phyloP scores from a whole-genome alignment of 2,888 invertebrate species.

The Drosophila incognita region DNA sequence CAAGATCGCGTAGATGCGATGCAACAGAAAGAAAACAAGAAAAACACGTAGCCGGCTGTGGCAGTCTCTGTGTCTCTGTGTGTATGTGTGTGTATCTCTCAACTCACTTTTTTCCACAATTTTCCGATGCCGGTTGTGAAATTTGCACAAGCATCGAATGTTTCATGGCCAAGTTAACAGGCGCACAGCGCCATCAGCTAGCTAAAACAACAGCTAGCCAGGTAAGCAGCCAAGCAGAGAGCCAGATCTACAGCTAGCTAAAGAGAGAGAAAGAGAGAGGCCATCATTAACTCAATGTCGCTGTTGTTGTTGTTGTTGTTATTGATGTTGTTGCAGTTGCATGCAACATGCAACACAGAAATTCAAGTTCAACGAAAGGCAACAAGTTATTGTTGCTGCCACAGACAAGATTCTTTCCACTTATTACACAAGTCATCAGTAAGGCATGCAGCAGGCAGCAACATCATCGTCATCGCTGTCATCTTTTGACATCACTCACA shows the following conservation, averaged over 20 bases:
- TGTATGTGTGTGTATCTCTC: conserved; percentile 25
- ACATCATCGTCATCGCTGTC: conserved; percentile 65
- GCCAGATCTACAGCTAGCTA: conserved; percentile 43
- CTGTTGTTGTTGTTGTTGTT: conserved; percentile 26
- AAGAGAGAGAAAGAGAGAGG: conserved; percentile 43
- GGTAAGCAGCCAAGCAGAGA: conserved; percentile 24
- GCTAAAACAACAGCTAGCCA: conserved; percentile 16
- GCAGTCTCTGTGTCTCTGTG: not conserved
- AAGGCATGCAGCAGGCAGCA: conserved; percentile 40
- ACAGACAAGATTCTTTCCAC: conserved; percentile 79
- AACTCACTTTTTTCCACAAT: conserved; percentile 77
- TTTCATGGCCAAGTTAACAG: conserved; percentile 81
- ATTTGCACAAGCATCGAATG: conserved; percentile 72
- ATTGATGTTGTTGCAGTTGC: conserved; percentile 37
- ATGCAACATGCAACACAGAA: conserved; percentile 66
- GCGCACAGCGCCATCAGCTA: conserved; percentile 61
- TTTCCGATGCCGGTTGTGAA: conserved; percentile 77
- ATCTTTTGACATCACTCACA: conserved; percentile 57
- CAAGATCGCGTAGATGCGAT: conserved; percentile 71
- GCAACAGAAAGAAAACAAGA: conserved; percentile 75
- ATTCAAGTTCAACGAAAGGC: conserved; percentile 75
- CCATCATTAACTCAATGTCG: conserved; percentile 71
- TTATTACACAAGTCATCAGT: conserved; percentile 78
- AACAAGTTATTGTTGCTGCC: conserved; percentile 71
- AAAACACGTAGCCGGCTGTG: conserved; percentile 67